Evolutionary conservation across 2,113 vertebrate species (phyloP).

Genomic region (Cebidichthys violaceus): DNA sequence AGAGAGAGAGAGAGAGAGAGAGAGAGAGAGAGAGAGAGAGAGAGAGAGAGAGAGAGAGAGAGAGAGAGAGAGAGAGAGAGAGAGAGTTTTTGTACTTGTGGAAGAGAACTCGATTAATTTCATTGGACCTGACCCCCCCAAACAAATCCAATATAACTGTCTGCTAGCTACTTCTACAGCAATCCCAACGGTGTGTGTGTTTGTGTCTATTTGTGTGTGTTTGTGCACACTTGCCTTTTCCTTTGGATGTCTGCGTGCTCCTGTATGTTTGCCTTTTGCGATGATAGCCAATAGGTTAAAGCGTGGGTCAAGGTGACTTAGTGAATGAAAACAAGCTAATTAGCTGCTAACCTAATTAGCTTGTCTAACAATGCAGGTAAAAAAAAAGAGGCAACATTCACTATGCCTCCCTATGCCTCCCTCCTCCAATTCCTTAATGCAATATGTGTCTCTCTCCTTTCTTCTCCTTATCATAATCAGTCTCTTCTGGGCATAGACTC

Average conservation of each 20-base stretch:
- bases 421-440: slow-evolving; percentile 70
- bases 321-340: slow-evolving; percentile 78
- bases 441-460: slow-evolving; percentile 73
- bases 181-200: slow-evolving; percentile 39
- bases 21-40: slow-evolving; percentile 2
- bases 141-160: slow-evolving; percentile 74
- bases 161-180: slow-evolving; percentile 56
- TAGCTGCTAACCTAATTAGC: slow-evolving; percentile 76
- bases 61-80: slow-evolving; percentile 7
- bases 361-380: slow-evolving; percentile 66
- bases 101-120: slow-evolving; percentile 70
- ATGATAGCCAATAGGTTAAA: slow-evolving; percentile 55
- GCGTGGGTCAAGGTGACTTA: slow-evolving; percentile 74
- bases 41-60: slow-evolving; percentile 4
- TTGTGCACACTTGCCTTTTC: slow-evolving; percentile 11
- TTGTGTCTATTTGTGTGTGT: background rate
- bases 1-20: background rate
- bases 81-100: slow-evolving; percentile 50
- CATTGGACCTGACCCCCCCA: slow-evolving; percentile 47
- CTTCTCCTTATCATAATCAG: slow-evolving; percentile 76
- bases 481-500: slow-evolving; percentile 75
- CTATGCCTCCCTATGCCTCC: slow-evolving; percentile 27
- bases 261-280: background rate
- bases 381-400: slow-evolving; percentile 34
- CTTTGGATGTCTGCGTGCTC: background rate